These are phyloP conservation scores for Hipparchia sbordonii DNA, from an alignment of 2,888 invertebrate genomes.

Conservation along the genomic window DNA sequence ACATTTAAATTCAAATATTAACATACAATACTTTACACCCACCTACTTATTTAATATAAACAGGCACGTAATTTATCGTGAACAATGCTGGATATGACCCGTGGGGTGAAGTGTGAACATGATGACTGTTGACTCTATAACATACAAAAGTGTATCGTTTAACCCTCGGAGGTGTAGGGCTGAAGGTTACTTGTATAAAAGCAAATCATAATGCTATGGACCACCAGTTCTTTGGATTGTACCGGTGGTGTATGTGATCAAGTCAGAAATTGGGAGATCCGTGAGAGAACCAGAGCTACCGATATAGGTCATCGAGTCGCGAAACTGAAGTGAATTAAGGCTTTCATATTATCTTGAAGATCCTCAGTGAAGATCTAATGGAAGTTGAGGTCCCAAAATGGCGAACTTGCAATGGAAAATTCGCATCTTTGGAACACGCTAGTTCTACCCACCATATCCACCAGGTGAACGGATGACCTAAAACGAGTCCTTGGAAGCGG, in stretches of 20 bases:
- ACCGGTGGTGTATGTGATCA: slow-evolving; percentile 4
- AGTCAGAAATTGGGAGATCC: too few relatives aligned
- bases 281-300: too few relatives aligned
- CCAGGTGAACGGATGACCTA: too few relatives aligned
- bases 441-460: too few relatives aligned
- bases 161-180: slow-evolving; percentile 75
- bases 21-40: slow-evolving; percentile 45
- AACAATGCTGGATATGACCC: slow-evolving; percentile 66
- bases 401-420: too few relatives aligned
- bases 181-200: slow-evolving; percentile 73
- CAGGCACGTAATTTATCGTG: slow-evolving; percentile 55
- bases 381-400: too few relatives aligned
- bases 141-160: slow-evolving; percentile 73
- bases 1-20: slow-evolving; percentile 39
- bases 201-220: slow-evolving; percentile 55
- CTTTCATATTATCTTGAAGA: too few relatives aligned
- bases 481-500: too few relatives aligned
- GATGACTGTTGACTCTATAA: slow-evolving; percentile 52
- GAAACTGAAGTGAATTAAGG: too few relatives aligned
- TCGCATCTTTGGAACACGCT: too few relatives aligned
- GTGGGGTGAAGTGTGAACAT: slow-evolving; percentile 59
- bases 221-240: slow-evolving; percentile 51
- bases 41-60: slow-evolving; percentile 39
- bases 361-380: too few relatives aligned
- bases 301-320: too few relatives aligned